These are phyloP conservation scores for Meloidogyne hapla DNA, from an alignment of 1,140 invertebrate genomes.

Conservation along the genomic window DNA sequence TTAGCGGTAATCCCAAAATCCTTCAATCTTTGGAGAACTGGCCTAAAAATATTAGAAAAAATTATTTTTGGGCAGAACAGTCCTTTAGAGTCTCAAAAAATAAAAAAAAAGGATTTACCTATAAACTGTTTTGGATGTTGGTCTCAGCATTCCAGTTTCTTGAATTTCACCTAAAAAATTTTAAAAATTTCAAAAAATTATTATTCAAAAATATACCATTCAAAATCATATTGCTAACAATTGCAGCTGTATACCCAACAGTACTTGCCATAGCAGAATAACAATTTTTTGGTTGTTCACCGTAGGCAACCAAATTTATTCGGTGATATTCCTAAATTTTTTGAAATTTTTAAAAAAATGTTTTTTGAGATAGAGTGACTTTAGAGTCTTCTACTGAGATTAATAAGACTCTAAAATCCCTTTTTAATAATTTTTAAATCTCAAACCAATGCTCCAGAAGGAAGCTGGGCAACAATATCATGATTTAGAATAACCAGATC, in stretches of 20 bases:
- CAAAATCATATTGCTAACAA: conserved; percentile 93
- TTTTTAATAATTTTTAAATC: not conserved
- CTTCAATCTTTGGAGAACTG: conserved; percentile 66
- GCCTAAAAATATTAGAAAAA: conserved; percentile 47
- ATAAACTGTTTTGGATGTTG: conserved; percentile 66
- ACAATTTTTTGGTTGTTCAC: conserved; percentile 72
- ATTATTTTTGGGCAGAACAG: no score
- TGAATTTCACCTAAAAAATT: conserved; percentile 70
- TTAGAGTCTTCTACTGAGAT: not conserved
- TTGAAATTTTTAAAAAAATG: no score
- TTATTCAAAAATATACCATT: no score
- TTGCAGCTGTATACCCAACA: conserved; percentile 91
- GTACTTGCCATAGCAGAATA: conserved; percentile 96
- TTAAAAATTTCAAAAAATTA: no score
- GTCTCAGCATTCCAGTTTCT: conserved; percentile 66
- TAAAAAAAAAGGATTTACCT: not conserved
- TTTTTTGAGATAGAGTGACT: no score
- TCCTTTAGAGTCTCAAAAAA: no score
- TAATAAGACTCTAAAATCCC: not conserved
- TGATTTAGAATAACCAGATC: conserved; percentile 91
- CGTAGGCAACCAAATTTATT: conserved; percentile 90
- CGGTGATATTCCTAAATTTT: conserved; percentile 74
- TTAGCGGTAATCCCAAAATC: conserved; percentile 66
- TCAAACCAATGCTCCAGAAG: conserved; percentile 72
- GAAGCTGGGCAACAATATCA: conserved; percentile 86